phyloP scores from a whole-genome alignment of 2,888 invertebrate genomes.

The Geophilus truncorum region DNA sequence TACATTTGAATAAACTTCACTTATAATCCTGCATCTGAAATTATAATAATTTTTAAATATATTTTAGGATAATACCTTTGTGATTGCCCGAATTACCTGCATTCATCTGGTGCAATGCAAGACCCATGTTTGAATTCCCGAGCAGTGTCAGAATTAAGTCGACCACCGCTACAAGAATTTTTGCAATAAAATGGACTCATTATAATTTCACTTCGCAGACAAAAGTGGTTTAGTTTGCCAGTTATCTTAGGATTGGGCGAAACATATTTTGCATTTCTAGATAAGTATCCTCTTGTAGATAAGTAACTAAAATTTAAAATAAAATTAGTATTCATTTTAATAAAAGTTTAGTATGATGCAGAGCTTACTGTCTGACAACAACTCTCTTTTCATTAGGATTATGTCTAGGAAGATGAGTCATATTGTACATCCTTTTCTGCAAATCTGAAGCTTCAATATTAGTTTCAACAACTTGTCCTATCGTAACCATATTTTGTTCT shows the following conservation, averaged over 20 bases:
- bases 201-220: background rate
- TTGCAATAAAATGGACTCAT: background rate
- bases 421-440: background rate
- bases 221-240: background rate
- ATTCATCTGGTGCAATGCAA: background rate
- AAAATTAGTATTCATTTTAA: background rate
- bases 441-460: background rate
- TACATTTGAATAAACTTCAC: background rate
- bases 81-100: background rate
- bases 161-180: background rate
- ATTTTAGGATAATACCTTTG: background rate
- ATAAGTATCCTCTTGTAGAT: background rate
- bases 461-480: background rate
- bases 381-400: background rate
- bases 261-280: background rate
- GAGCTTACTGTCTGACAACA: background rate
- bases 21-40: background rate
- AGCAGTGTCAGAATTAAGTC: background rate
- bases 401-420: background rate
- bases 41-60: background rate
- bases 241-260: background rate
- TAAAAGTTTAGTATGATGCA: background rate
- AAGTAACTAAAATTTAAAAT: background rate
- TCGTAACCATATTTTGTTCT: background rate
- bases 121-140: background rate